Conservation (phyloP, 2,888 invertebrate species). For the Drosophila leonis region DNA sequence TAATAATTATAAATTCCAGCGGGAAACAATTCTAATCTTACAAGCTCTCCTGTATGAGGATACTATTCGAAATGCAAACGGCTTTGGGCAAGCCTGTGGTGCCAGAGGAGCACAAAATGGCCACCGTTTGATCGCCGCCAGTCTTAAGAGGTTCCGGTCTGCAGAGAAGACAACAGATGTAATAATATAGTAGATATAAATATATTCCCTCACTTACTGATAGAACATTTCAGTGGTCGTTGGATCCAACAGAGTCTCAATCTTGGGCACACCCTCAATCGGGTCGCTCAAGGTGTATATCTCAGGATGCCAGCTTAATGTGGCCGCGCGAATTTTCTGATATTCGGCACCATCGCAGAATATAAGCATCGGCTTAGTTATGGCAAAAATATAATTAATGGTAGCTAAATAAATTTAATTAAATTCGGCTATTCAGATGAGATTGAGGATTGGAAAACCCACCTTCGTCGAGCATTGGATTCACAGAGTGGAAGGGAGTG, state of each 20-base stretch:
- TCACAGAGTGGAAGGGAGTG: conserved; percentile 72
- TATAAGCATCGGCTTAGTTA: conserved; percentile 65
- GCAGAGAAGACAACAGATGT: neutral
- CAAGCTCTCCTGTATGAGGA: conserved; percentile 49
- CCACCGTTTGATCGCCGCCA: conserved; percentile 67
- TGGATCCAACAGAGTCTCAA: conserved; percentile 60
- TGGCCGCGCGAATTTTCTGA: conserved; percentile 55
- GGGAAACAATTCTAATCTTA: conserved; percentile 10
- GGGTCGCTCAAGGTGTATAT: conserved; percentile 55
- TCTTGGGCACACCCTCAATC: conserved; percentile 55
- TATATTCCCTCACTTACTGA: conserved; percentile 37
- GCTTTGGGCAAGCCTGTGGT: conserved; percentile 79
- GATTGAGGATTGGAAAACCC: conserved; percentile 16
- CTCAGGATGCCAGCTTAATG: conserved; percentile 61
- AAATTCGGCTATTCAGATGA: neutral
- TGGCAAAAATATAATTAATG: conserved; percentile 50
- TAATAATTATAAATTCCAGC: neutral
- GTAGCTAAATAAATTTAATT: conserved; percentile 42
- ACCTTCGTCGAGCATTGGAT: conserved; percentile 71
- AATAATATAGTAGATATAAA: neutral
- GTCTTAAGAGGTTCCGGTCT: conserved; percentile 62
- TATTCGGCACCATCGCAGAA: conserved; percentile 69
- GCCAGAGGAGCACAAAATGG: conserved; percentile 79
- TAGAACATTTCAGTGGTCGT: conserved; percentile 62
- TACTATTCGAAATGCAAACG: conserved; percentile 68